Percentiles rank a stretch among this genome's conserved stretches.
These are phyloP conservation scores for Psix sp. DNA, from an alignment of 1,140 invertebrate genomes.

Conservation along the genomic window DNA sequence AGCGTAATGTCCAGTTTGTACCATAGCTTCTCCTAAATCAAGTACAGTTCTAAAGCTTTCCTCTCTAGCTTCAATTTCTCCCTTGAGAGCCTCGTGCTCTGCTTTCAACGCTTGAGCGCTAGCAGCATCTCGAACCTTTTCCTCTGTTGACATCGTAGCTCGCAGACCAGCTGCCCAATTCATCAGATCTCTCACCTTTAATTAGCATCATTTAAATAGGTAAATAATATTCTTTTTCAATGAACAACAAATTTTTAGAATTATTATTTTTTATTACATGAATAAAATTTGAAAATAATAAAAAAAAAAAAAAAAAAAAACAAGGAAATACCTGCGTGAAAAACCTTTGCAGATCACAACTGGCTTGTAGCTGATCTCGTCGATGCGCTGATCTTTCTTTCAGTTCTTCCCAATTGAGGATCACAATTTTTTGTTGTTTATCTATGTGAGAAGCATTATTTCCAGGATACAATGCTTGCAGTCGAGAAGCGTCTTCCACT, in stretches of 20 bases:
- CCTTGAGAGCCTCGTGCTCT: constrained; percentile 93
- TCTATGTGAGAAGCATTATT: constrained; percentile 93
- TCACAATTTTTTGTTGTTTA: constrained; percentile 88
- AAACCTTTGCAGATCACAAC: constrained; percentile 93
- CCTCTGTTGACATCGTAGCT: constrained; percentile 87
- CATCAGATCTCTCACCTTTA: constrained; percentile 89
- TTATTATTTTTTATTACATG: constrained; percentile 5
- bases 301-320: constrained; percentile 8
- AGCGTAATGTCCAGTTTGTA: constrained; percentile 91
- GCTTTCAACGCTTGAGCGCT: constrained; percentile 91
- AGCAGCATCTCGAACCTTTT: constrained; percentile 90
- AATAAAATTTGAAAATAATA: constrained; percentile 11
- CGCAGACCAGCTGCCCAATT: constrained; percentile 91
- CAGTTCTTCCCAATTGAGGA: constrained; percentile 91
- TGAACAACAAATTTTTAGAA: not conserved
- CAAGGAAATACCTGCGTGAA: constrained; percentile 76
- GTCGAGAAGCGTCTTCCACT: constrained; percentile 91
- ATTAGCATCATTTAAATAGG: constrained; percentile 2
- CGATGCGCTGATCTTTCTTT: constrained; percentile 88
- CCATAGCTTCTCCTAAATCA: constrained; percentile 88
- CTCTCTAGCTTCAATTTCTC: constrained; percentile 96
- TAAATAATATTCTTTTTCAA: not conserved
- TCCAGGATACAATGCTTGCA: constrained; percentile 93
- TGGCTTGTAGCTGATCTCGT: constrained; percentile 88
- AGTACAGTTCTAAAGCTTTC: constrained; percentile 89